Evolutionary conservation across 37 sponge, comb jelly and placozoan species (phyloP), one percentile per base, ranked within the genome.

Genomic region (Axinella damicornis): DNA sequence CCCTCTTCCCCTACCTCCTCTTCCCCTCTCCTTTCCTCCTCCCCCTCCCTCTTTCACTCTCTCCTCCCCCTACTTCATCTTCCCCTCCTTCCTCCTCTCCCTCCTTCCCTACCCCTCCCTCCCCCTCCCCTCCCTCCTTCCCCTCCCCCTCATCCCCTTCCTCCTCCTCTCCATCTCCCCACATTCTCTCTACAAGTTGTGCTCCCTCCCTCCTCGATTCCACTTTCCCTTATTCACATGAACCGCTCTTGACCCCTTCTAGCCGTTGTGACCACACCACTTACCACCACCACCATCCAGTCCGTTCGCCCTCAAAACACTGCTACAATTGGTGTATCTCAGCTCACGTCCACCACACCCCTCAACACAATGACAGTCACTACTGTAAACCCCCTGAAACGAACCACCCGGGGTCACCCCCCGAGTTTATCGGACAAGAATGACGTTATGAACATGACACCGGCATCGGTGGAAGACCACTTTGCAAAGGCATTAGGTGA

Each of bases 401-500:
- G 33, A 30, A 66, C 28, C 28, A 25, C 33, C 28, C 30, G 18
- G 2, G 67, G 33, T 66, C 33, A 18, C 1, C 1, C 28, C 9
- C 46, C 46, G 9, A 46, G 9, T 46, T 12, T 4, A 0, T 34
- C 78, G 60, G 63, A 57, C 11, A 27, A 82, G 4, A 56, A 74
- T 2, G 64, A 62, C 12, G 65, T 24, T 36, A 65, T 83, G n/a
- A 58, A 61, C 22, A 59, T 73, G 35, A 74, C 61, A 28, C 84
- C 84, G 30, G 84, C 73, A 39, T 74, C 84, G 14, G 84, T 83
- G 34, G 84, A 83, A 0, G 84, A 83, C n/a, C 84, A 83, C 20
- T 83, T 83, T 73, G 84, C 84, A 28, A 73, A 83, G 31, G 84
- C 84, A 52, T 41, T 83, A 14, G 84, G 84, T 2, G 75, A 73